These are phyloP conservation scores for Scrobipalpa atriplicella DNA, from an alignment of 2,888 invertebrate genomes.

Conservation along the genomic window DNA sequence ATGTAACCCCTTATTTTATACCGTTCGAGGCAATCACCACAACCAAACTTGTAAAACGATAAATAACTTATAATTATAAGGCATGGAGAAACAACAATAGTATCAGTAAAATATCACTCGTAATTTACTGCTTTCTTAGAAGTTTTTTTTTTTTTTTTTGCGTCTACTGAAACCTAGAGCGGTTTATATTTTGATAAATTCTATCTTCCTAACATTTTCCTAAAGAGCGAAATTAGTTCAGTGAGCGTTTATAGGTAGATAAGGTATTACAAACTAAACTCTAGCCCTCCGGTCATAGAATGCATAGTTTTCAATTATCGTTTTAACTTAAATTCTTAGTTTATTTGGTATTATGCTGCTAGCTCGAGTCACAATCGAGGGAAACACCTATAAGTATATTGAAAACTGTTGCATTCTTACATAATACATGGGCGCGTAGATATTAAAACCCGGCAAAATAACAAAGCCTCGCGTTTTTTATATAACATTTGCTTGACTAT, in stretches of 20 bases:
- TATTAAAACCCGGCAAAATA: conserved; percentile 45
- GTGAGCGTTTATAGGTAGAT: conserved; percentile 47
- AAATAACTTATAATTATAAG: conserved; percentile 14
- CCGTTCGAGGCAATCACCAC: conserved; percentile 20
- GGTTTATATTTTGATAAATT: neutral
- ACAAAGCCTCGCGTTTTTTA: conserved; percentile 10
- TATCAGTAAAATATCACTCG: conserved; percentile 14
- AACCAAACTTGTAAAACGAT: conserved; percentile 14
- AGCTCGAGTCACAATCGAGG: conserved; percentile 1
- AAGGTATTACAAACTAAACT: conserved; percentile 46
- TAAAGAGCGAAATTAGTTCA: conserved; percentile 40
- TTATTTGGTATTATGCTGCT: conserved; percentile 27
- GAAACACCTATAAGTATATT: conserved; percentile 35
- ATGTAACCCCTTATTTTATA: conserved; percentile 4
- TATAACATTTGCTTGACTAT: neutral
- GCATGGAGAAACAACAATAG: conserved; percentile 5
- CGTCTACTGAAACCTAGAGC: conserved; percentile 18
- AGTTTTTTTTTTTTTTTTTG: neutral
- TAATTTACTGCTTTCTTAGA: conserved; percentile 5
- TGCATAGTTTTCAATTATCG: conserved; percentile 48
- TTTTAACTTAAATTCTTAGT: conserved; percentile 13
- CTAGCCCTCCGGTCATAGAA: conserved; percentile 48
- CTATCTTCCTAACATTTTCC: conserved; percentile 5
- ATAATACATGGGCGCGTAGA: conserved; percentile 39
- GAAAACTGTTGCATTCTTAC: conserved; percentile 54